Conservation (phyloP, 2,113 vertebrate genomes). For the Todiramphus saurophagus region DNA sequence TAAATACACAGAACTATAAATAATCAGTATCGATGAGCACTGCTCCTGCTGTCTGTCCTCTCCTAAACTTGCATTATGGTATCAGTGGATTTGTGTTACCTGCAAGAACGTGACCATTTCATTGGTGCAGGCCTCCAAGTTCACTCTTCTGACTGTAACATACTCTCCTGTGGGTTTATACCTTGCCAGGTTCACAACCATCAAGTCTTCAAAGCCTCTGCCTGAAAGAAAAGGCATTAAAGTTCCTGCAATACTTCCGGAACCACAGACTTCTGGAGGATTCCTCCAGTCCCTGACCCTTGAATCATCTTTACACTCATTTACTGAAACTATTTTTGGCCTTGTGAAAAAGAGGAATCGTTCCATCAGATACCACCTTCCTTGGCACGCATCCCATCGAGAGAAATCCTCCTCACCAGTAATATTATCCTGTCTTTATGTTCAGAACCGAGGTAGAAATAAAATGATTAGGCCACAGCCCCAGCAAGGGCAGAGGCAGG, state of each 20-base stretch:
- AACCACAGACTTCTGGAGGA: background rate
- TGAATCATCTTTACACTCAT: background rate
- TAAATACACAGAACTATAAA: background rate
- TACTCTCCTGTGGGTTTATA: conserved; percentile 89
- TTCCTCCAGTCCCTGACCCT: background rate
- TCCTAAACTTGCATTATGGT: background rate
- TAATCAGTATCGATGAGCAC: background rate
- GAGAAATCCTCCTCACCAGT: background rate
- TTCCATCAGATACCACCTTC: background rate
- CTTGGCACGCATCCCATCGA: background rate
- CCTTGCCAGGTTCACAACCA: conserved; percentile 92
- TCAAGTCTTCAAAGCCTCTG: conserved; percentile 90
- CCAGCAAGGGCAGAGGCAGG: background rate
- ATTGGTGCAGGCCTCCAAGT: conserved; percentile 94
- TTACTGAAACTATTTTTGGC: background rate
- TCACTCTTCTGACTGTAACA: conserved; percentile 89
- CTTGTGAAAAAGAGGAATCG: background rate
- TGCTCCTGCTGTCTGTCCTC: background rate
- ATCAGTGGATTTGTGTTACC: conserved; percentile 66
- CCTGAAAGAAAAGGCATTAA: conserved; percentile 74
- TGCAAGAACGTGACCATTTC: conserved; percentile 96
- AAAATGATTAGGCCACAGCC: background rate
- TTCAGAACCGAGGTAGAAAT: background rate
- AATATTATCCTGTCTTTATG: background rate
- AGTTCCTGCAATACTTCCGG: background rate